A percentile compares a stretch with the other conserved stretches of the same genome.
Evolutionary conservation across 2,113 vertebrate genomes (phyloP).

Genomic region (Macrotus californicus): DNA sequence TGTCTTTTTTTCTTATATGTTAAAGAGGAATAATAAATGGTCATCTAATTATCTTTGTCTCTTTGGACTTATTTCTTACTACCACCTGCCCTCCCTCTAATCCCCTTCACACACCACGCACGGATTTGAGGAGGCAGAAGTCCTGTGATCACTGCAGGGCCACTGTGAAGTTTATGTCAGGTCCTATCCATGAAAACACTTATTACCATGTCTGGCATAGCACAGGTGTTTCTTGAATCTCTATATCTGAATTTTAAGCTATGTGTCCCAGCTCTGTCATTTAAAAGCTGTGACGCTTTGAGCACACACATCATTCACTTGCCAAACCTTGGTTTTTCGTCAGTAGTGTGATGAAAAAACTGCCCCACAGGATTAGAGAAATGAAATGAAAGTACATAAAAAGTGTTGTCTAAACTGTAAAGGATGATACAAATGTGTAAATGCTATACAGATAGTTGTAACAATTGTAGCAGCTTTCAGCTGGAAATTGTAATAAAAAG

Average conservation of each 20-base stretch:
- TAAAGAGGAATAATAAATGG: not conserved
- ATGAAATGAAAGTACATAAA: not conserved
- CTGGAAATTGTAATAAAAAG: not conserved
- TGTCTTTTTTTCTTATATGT: not conserved
- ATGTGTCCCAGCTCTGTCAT: not conserved
- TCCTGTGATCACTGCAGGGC: not conserved
- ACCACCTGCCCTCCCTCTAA: not conserved
- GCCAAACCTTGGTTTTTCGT: not conserved
- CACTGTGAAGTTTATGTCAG: not conserved
- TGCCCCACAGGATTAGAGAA: not conserved
- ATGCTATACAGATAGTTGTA: not conserved
- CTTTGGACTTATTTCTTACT: not conserved
- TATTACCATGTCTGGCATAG: not conserved
- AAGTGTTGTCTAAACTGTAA: not conserved
- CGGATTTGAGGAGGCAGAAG: not conserved
- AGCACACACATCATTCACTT: not conserved
- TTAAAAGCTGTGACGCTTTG: not conserved
- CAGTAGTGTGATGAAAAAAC: not conserved
- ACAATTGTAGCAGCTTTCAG: not conserved
- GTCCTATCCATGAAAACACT: not conserved
- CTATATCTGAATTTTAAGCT: not conserved
- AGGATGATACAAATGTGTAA: not conserved
- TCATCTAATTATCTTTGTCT: not conserved
- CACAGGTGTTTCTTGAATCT: not conserved
- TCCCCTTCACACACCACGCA: not conserved